phyloP scores from a whole-genome alignment of 1,140 invertebrate species.

The Tetraneura akinire region DNA sequence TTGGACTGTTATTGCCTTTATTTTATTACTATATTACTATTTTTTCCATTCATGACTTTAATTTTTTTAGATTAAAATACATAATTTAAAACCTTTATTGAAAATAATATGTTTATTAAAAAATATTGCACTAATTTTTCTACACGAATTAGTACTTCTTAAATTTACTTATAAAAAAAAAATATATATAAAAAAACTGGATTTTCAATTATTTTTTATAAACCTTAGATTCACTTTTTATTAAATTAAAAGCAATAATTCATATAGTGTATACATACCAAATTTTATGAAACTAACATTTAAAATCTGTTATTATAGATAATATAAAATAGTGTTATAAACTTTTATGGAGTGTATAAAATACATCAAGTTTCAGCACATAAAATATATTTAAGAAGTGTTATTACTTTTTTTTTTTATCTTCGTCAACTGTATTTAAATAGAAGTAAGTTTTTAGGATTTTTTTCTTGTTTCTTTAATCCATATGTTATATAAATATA shows the following conservation, averaged over 20 bases:
- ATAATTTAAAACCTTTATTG: constrained; percentile 6
- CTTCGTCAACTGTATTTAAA: constrained; percentile 42
- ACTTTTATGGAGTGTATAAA: not conserved
- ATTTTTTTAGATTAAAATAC: constrained; percentile 9
- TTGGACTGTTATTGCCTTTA: constrained; percentile 42
- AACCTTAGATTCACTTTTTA: not conserved
- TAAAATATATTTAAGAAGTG: constrained; percentile 19
- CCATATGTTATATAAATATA: constrained; percentile 16
- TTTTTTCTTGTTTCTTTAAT: not conserved
- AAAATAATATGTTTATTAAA: not conserved
- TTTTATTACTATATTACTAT: constrained; percentile 41
- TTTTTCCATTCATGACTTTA: constrained; percentile 33
- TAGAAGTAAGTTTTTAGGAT: constrained; percentile 38
- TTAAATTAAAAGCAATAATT: not conserved
- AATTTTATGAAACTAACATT: constrained; percentile 8
- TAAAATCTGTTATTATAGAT: not conserved
- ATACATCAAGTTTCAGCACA: not conserved
- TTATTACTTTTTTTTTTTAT: constrained; percentile 25
- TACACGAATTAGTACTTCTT: constrained; percentile 31
- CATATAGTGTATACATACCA: constrained; percentile 15
- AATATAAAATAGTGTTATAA: not conserved
- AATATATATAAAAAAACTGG: not conserved
- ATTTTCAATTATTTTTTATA: constrained; percentile 4
- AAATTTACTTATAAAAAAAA: not conserved
- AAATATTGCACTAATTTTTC: constrained; percentile 25